These are phyloP conservation scores for Phalacrocorax pelagicus DNA, from an alignment of 2,113 vertebrate genomes.

Conservation along the genomic window DNA sequence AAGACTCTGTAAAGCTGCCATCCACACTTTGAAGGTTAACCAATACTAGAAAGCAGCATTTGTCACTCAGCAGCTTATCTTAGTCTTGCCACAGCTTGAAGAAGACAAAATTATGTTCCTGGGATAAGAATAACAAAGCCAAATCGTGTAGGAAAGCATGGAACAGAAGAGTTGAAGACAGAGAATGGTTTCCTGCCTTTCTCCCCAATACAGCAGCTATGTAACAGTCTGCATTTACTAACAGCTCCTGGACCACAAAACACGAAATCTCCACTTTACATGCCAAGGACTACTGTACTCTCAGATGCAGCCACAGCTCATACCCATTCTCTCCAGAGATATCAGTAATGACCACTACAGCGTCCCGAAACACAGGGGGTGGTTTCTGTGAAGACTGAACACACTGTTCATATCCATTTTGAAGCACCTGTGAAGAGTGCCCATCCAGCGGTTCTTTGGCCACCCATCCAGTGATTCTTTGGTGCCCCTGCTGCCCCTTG, in stretches of 20 bases:
- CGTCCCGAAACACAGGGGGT: neutral
- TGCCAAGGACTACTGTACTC: neutral
- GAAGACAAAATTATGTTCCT: neutral
- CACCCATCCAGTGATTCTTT: neutral
- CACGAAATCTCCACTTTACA: neutral
- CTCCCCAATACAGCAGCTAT: neutral
- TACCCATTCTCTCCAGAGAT: neutral
- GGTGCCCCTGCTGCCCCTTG: neutral
- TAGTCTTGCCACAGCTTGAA: neutral
- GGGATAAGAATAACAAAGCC: neutral
- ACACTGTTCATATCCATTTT: neutral
- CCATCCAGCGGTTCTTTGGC: neutral
- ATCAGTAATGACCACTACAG: neutral
- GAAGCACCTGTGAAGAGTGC: neutral
- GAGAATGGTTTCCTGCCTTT: neutral
- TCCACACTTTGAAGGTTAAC: neutral
- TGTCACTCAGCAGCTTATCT: neutral
- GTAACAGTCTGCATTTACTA: neutral
- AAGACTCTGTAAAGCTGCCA: neutral
- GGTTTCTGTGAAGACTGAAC: neutral
- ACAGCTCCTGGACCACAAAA: neutral
- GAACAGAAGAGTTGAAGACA: neutral
- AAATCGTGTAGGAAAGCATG: accelerated
- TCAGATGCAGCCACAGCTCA: neutral
- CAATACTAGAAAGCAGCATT: neutral